Percentiles rank a stretch among this genome's conserved stretches.
Conservation (phyloP, 2,888 invertebrate species). For the Nemotelus nigrinus region DNA sequence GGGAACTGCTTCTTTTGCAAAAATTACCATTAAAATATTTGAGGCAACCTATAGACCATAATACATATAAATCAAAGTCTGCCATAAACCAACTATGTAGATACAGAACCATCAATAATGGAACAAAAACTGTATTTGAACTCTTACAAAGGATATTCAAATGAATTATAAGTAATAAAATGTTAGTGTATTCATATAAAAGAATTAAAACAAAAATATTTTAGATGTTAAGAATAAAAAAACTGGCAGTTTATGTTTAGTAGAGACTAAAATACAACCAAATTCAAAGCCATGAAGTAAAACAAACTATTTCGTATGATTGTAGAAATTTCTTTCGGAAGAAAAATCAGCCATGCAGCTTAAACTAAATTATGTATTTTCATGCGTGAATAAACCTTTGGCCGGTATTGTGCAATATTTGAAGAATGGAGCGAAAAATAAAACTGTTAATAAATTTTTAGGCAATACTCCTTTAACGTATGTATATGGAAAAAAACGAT, state of each 20-base stretch:
- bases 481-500: background rate
- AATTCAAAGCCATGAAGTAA: too few species aligned
- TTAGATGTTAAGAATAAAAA: background rate
- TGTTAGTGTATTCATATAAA: too few species aligned
- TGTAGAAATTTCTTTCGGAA: too few species aligned
- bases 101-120: background rate
- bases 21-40: background rate
- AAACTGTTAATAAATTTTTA: conserved; percentile 1
- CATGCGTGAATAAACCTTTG: background rate
- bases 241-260: too few species aligned
- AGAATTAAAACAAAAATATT: background rate
- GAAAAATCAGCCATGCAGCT: too few species aligned
- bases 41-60: background rate
- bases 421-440: conserved; percentile 7
- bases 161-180: too few species aligned
- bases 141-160: too few species aligned
- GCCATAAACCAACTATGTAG: background rate
- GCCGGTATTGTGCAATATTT: conserved; percentile 42
- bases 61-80: conserved; percentile 15
- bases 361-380: too few species aligned
- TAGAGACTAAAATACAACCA: too few species aligned
- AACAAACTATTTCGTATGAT: too few species aligned
- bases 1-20: conserved; percentile 5
- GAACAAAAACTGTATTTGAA: background rate
- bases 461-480: too few species aligned